Base-by-base conservation (phyloP, 2,113 vertebrate genomes). In the Callipepla californica region DNA sequence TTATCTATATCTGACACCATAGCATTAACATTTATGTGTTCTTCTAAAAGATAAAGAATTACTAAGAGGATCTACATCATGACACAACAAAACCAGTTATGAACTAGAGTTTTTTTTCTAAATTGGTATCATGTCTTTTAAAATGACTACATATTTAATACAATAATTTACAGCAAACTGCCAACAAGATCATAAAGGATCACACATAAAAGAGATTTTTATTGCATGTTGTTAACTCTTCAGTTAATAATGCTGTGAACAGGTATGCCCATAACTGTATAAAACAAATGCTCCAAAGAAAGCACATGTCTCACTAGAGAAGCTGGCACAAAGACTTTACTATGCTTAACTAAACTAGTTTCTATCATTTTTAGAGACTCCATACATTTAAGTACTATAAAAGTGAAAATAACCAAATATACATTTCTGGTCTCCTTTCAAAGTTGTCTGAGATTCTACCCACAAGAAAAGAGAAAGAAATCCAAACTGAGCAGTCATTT, bases 11-110 rank as follows among this genome's bases (percentile, higher is more conserved):
- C 22, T 48, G 19, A 55, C 7, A 16, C 4, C 8, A 25, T 4
- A 65, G 26, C 26, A 69, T 45, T 25, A 28, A 45, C 1, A 5
- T 21, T n/a, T 0, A 0, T 0, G 3, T 40, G 2, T 30, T 69
- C 22, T 61, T 38, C 18, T n/a, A 57, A 12, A 59, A 87, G 4
- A 21, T 63, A 34, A 78, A 45, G 9, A 69, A 69, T 16, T 15
- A 11, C 36, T 57, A 47, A 44, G 7, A 73, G 13, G 16, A 74
- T 59, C 13, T 40, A 19, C 15, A 45, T 6, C 16, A 25, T 13
- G 57, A 51, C 9, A 3, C 40, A 40, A 40, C 11, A 40, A 40
- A 40, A 40, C 11, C 40, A 40, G 40, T 40, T 40, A 40, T 40
- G 40, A 40, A 40, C 40, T 40, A 40, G 40, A 40, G 12, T 40